Conservation (phyloP, 2,797 vertebrate species). For the Lindbergichthys nudifrons region DNA sequence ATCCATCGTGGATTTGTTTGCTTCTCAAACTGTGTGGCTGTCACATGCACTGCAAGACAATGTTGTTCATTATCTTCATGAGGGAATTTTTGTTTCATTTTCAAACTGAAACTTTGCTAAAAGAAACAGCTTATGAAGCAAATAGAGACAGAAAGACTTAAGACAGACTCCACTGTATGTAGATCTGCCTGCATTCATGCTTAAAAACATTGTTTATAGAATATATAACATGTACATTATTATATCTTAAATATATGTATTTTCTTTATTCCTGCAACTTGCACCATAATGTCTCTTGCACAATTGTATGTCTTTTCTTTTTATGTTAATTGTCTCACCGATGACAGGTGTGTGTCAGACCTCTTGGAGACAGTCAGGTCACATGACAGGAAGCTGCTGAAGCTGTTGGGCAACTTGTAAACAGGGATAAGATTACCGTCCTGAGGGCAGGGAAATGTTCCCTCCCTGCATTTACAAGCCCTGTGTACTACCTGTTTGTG, state of each 20-base stretch:
- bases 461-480: conserved; percentile 42
- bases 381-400: conserved; percentile 68
- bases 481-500: conserved; percentile 39
- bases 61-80: background rate
- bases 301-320: no score
- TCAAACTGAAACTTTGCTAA: background rate
- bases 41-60: conserved; percentile 20
- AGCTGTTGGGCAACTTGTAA: conserved; percentile 48
- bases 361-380: conserved; percentile 60
- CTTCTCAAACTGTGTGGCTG: background rate
- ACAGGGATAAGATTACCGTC: conserved; percentile 53
- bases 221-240: no score
- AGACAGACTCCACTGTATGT: conserved; percentile 7
- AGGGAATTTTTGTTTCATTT: conserved; percentile 2
- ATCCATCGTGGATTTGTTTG: conserved; percentile 33
- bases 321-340: no score
- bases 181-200: background rate
- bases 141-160: background rate
- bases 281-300: no score
- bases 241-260: no score
- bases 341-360: conserved; percentile 70
- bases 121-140: conserved; percentile 4
- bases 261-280: no score
- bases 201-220: no score
- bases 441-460: conserved; percentile 33